phyloP scores from a whole-genome alignment of 2,113 vertebrate genomes.

The Mesitornis unicolor region DNA sequence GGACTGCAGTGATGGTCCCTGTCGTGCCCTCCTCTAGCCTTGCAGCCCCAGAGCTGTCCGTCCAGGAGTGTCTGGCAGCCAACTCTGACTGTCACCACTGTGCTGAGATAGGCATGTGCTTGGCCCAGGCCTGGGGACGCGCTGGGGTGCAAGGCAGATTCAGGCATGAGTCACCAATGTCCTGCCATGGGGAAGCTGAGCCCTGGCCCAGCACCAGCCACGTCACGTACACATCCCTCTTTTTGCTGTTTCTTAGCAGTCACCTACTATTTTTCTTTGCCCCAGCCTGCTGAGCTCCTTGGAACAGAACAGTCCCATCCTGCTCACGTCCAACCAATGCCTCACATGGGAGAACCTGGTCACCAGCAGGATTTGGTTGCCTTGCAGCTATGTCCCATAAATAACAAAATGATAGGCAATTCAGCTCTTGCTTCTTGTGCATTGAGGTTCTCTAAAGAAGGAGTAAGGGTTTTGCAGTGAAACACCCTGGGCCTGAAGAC shows the following conservation, averaged over 20 bases:
- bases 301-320: background rate
- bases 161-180: background rate
- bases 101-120: background rate
- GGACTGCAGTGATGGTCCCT: background rate
- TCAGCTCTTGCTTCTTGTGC: background rate
- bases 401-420: background rate
- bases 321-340: rapidly evolving
- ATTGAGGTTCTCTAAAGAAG: background rate
- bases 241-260: background rate
- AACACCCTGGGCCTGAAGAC: background rate
- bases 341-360: background rate
- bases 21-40: background rate
- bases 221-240: background rate
- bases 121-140: background rate
- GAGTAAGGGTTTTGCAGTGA: background rate
- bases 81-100: background rate
- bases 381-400: background rate
- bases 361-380: background rate
- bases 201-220: background rate
- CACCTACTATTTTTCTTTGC: background rate
- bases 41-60: background rate
- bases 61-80: background rate
- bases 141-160: background rate
- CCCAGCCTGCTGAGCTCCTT: background rate
- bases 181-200: background rate